phyloP scores from a whole-genome alignment of 2,888 invertebrate genomes.

The Ephialtes manifestator region DNA sequence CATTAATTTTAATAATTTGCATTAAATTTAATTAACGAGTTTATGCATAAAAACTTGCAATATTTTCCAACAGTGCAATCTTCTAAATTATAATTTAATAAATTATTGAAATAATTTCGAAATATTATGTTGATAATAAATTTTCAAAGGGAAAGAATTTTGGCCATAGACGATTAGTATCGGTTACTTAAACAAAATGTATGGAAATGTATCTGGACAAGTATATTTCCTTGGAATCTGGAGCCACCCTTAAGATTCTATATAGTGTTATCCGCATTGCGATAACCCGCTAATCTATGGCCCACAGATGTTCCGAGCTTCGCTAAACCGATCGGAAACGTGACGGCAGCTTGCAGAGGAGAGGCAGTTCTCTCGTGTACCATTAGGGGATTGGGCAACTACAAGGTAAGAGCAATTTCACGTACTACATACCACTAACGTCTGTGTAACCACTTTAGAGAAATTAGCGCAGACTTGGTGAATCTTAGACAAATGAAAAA shows the following conservation, averaged over 20 bases:
- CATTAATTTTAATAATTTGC: too few relatives aligned
- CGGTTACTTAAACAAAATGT: not conserved
- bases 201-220: not conserved
- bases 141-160: too few relatives aligned
- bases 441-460: slow-evolving; percentile 20
- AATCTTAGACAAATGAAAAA: not conserved
- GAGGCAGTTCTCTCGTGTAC: slow-evolving; percentile 92
- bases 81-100: too few relatives aligned
- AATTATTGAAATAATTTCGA: too few relatives aligned
- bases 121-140: too few relatives aligned
- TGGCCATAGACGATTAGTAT: not conserved
- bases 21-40: too few relatives aligned
- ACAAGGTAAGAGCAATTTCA: slow-evolving; percentile 88
- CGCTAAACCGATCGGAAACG: slow-evolving; percentile 90
- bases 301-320: slow-evolving; percentile 88
- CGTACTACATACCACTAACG: slow-evolving; percentile 9
- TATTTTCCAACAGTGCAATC: too few relatives aligned
- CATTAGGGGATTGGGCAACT: slow-evolving; percentile 91
- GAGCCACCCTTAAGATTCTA: slow-evolving; percentile 27
- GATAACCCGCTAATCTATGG: slow-evolving; percentile 69
- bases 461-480: slow-evolving; percentile 36
- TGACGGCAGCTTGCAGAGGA: slow-evolving; percentile 91
- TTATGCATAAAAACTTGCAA: too few relatives aligned
- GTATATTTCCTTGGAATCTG: slow-evolving; percentile 33
- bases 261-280: slow-evolving; percentile 49